Evolutionary conservation across 2,888 invertebrate species (phyloP), one percentile per base, ranked within the genome.

Genomic region (Geotrupes spiniger): DNA sequence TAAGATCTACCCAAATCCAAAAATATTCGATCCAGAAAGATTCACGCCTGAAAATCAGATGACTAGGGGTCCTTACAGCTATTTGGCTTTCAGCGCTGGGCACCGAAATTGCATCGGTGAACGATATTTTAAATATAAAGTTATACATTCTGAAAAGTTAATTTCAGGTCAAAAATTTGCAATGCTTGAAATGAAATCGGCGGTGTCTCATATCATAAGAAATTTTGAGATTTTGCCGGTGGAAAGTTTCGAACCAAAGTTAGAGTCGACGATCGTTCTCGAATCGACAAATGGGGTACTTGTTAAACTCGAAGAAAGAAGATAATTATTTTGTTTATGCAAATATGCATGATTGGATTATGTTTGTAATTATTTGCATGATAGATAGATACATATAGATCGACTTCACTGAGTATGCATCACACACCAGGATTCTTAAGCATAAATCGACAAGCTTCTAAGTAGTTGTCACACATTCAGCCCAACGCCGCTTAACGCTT

Each of bases 291-390:
- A 40, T 41, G 49, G 49, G 21, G 37, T 49, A 28, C 33, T 14
- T 8, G 41, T 49, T 16, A 44, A 40, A 31, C 12, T 49, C 1
- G 21, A 36, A 17, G 38, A 28, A n/a, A 16, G 48, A n/a, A 16
- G 43, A 37, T 48, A 48, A n/a, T n/a, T n/a, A n/a, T n/a, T n/a
- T n/a, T n/a, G n/a, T n/a, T 26, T 43, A 46, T 33, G 26, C 15
- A 21, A 10, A 14, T 36, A 12, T 36, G 14, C 14, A 21, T 36
- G 14, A 36, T 15, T 16, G 3, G 33, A 76, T 2, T 58, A 66
- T 4, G 77, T 76, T 67, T 89, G 88, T 88, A 77, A 76, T 55
- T 69, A 69, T n/a, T n/a, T n/a, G n/a, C n/a, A n/a, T n/a, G n/a
- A n/a, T n/a, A n/a, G n/a, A n/a, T n/a, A n/a, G n/a, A n/a, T n/a